Base-by-base conservation (phyloP, 2,888 invertebrate species). In the Xiphydria camelus region DNA sequence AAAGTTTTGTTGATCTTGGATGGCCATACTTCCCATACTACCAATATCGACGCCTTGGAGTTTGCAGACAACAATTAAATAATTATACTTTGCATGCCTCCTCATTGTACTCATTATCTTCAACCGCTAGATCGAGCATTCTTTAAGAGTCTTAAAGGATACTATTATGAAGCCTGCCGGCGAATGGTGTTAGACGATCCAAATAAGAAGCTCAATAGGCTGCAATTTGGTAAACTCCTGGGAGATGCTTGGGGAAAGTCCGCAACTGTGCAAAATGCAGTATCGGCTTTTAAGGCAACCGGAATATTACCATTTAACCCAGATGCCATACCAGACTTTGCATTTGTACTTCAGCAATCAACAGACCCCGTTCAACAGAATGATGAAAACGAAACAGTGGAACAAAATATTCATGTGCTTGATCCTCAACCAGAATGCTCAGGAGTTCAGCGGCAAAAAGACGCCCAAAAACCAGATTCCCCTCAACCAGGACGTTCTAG, bases 21-120 rank as follows among this genome's bases (percentile, higher is more conserved):
- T 48, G 63, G 62, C 15, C 65, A 67, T 45, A 53, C 53, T 37
- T 64, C 62, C 9, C 64, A 49, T 35, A 45, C 53, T 4, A 60
- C 42, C 34, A 41, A 32, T 25, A 40, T 50, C 4, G 49, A 58
- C 23, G 45, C 48, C 29, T 35, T 59, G n/a, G 47, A 59, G 39
- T 52, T 45, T 43, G 51, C 58, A 17, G 55, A 58, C 29, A 45
- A 48, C 37, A 50, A 61, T 42, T 47, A 57, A 10, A 56, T 65
- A 12, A 48, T 58, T 34, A 23, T 62, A 26, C 6, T 66, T 4
- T 62, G 57, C 25, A 23, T 67, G 14, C 62, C 63, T n/a, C 47
- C 51, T 33, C 64, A 64, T 41, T 61, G 59, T 2, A 57, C 60
- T 4, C 60, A 65, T 31, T 59, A 52, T 33, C 49, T 65, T n/a